A percentile compares a stretch with the other conserved stretches of the same genome.
phyloP scores from a whole-genome alignment of 64 coral and sea anemone genomes.

The Montipora foliosa region DNA sequence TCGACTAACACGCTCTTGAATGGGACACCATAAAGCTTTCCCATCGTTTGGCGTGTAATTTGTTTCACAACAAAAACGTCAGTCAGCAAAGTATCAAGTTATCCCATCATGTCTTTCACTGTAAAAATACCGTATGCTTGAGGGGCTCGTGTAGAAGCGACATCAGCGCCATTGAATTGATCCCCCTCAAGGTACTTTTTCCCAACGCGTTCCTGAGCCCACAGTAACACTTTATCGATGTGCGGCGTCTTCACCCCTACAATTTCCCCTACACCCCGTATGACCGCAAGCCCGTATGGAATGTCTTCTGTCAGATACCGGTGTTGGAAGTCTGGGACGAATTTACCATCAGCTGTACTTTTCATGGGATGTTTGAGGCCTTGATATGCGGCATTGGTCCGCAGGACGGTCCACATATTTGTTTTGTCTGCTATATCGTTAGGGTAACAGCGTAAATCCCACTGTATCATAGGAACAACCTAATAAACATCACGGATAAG shows the following conservation, averaged over 20 bases:
- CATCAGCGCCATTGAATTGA: conserved; percentile 64
- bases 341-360: background rate
- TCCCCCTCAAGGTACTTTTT: conserved; percentile 81
- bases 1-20: no score
- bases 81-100: background rate
- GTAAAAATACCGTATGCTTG: conserved; percentile 54
- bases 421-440: conserved; percentile 56
- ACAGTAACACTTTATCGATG: conserved; percentile 65
- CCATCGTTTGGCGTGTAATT: no score
- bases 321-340: conserved; percentile 51
- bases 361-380: conserved; percentile 58
- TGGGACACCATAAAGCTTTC: no score
- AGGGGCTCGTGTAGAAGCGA: conserved; percentile 60
- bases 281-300: conserved; percentile 61
- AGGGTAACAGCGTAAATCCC: conserved; percentile 1
- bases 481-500: background rate
- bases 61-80: background rate
- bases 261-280: conserved; percentile 77
- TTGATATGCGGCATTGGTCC: conserved; percentile 44
- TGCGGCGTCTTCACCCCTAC: conserved; percentile 66
- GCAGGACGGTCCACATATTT: conserved; percentile 16
- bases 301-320: conserved; percentile 66
- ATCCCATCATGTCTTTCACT: conserved; percentile 25
- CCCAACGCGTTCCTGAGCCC: conserved; percentile 66
- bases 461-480: conserved; percentile 12